Conservation (phyloP, 2,113 vertebrate genomes). For the Rhodinocichla rosea region DNA sequence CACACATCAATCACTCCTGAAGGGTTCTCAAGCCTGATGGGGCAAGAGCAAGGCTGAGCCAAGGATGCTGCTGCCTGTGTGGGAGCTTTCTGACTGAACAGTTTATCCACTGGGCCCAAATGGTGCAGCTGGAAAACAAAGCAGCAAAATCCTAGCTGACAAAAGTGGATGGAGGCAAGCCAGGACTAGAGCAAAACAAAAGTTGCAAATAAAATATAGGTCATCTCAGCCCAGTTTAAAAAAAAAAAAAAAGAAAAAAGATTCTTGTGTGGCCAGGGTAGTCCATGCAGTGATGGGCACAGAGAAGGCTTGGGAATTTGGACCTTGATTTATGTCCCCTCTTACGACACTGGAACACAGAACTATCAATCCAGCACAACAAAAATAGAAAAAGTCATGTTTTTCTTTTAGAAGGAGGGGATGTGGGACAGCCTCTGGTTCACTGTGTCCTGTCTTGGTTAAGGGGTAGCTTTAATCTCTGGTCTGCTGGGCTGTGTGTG, state of each 20-base stretch:
- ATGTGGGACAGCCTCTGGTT: background rate
- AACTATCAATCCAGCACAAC: background rate
- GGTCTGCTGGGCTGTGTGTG: background rate
- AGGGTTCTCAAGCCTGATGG: background rate
- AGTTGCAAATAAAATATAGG: background rate
- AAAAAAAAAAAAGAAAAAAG: background rate
- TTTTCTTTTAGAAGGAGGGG: background rate
- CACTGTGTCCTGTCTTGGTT: background rate
- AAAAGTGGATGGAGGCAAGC: background rate
- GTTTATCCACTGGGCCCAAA: background rate
- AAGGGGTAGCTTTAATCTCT: background rate
- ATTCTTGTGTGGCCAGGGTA: background rate
- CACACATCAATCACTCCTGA: background rate
- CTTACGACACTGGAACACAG: background rate
- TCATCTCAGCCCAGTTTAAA: background rate
- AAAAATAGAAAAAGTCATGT: background rate
- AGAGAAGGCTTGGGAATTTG: background rate
- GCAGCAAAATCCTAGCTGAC: background rate
- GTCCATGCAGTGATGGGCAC: background rate
- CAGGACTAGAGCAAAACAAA: background rate
- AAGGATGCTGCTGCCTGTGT: background rate
- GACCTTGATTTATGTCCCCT: background rate
- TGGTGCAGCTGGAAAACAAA: background rate
- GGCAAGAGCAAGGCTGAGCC: background rate
- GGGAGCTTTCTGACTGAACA: background rate